A percentile compares a stretch with the other conserved stretches of the same genome.
phyloP scores from a whole-genome alignment of 2,113 vertebrate genomes.

The Puma concolor region DNA sequence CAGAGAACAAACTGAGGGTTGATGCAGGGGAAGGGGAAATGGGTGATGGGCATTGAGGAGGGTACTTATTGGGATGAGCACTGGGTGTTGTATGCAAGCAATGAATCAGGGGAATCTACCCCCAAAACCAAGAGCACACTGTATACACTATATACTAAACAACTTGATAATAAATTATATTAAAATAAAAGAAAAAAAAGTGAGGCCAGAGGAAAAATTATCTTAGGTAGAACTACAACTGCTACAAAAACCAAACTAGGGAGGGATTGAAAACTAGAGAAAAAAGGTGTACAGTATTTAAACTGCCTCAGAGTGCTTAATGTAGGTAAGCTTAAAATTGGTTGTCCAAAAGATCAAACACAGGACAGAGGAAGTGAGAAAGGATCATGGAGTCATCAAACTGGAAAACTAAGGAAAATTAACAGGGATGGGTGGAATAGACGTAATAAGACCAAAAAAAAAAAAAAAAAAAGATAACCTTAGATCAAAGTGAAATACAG shows the following conservation, averaged over 20 bases:
- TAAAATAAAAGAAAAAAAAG: no score
- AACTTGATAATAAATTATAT: no score
- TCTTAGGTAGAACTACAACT: neutral
- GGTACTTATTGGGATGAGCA: no score
- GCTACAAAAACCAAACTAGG: neutral
- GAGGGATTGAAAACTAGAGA: neutral
- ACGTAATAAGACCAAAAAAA: neutral
- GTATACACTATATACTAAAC: no score
- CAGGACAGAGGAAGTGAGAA: neutral
- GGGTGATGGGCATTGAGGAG: no score
- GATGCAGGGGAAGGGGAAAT: no score
- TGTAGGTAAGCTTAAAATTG: neutral
- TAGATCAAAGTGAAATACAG: neutral
- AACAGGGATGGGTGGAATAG: neutral
- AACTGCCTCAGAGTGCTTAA: neutral
- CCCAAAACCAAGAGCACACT: no score
- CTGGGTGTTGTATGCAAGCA: no score
- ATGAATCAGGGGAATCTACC: no score
- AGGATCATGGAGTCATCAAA: neutral
- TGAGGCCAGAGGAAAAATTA: neutral
- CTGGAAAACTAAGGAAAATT: neutral
- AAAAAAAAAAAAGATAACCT: neutral
- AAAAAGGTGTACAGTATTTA: neutral
- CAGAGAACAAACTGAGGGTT: no score
- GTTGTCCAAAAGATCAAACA: neutral